Conservation (phyloP, 2,113 vertebrate genomes). For the Siphamia tubifer region DNA sequence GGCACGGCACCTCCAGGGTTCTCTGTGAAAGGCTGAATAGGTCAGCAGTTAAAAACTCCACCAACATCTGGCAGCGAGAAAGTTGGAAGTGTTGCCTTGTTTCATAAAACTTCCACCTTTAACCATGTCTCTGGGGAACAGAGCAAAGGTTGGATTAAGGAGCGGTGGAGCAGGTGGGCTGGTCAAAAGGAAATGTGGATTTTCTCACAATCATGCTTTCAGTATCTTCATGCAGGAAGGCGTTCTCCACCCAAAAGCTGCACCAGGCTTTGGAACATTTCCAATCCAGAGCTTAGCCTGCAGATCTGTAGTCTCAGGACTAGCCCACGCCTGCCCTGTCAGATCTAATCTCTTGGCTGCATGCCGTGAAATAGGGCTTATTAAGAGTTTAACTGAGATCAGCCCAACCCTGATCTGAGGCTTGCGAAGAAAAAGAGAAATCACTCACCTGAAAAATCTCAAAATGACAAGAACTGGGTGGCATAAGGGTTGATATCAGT, state of each 20-base stretch:
- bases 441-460: constrained; percentile 56
- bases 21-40: constrained; percentile 6
- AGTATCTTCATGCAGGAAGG: constrained; percentile 20
- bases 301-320: constrained; percentile 63
- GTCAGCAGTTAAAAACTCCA: constrained; percentile 28
- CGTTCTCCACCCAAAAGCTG: constrained; percentile 21
- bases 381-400: constrained; percentile 73
- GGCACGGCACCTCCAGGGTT: neutral
- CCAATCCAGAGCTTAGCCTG: constrained; percentile 65
- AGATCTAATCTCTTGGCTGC: constrained; percentile 72
- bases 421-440: constrained; percentile 32
- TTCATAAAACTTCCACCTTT: neutral
- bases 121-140: neutral
- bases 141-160: constrained; percentile 4
- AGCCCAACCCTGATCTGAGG: constrained; percentile 43
- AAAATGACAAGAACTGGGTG: constrained; percentile 51
- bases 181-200: constrained; percentile 2
- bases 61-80: constrained; percentile 27
- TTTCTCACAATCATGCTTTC: constrained; percentile 21
- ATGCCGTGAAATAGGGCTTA: constrained; percentile 73
- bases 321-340: constrained; percentile 64
- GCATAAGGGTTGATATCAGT: constrained; percentile 36
- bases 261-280: constrained; percentile 52
- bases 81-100: neutral
- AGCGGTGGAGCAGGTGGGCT: neutral